A percentile compares a stretch with the other conserved stretches of the same genome.
phyloP scores from a whole-genome alignment of 2,888 invertebrate genomes.

The Dryomyza anilis region DNA sequence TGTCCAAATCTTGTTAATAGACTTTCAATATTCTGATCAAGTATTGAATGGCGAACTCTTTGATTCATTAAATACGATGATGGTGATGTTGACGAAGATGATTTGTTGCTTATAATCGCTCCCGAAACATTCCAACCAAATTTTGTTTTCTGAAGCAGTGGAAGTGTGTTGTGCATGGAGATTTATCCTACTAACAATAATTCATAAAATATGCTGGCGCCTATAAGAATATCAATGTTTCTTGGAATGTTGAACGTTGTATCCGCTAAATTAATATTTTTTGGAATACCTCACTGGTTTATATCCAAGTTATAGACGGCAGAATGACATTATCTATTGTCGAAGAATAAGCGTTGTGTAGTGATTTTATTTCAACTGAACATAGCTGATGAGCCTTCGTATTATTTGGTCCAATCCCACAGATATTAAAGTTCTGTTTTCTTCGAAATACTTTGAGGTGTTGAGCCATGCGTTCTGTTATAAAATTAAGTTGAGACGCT shows the following conservation, averaged over 20 bases:
- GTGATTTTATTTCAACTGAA: neutral
- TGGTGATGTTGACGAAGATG: neutral
- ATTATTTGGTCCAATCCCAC: slow-evolving; percentile 16
- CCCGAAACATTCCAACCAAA: slow-evolving; percentile 16
- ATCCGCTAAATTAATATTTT: neutral
- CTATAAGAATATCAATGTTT: neutral
- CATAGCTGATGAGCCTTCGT: neutral
- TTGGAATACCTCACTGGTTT: neutral
- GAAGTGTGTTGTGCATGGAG: neutral
- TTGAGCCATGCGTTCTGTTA: slow-evolving; percentile 26
- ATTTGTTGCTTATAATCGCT: neutral
- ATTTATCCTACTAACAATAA: neutral
- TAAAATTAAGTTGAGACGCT: slow-evolving; percentile 22
- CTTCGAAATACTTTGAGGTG: slow-evolving; percentile 4
- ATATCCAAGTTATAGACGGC: neutral
- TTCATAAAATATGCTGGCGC: no score
- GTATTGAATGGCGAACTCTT: slow-evolving; percentile 1
- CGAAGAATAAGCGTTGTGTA: neutral
- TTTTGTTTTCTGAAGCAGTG: neutral
- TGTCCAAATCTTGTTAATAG: slow-evolving; percentile 10
- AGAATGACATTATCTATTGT: neutral
- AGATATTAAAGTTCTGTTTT: slow-evolving; percentile 10
- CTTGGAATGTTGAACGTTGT: neutral
- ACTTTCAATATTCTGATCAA: slow-evolving; percentile 1
- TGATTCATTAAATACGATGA: slow-evolving; percentile 13